A percentile compares a stretch with the other conserved stretches of the same genome.
Conservation (phyloP, 2,797 vertebrate species). For the Babyrousa celebensis region DNA sequence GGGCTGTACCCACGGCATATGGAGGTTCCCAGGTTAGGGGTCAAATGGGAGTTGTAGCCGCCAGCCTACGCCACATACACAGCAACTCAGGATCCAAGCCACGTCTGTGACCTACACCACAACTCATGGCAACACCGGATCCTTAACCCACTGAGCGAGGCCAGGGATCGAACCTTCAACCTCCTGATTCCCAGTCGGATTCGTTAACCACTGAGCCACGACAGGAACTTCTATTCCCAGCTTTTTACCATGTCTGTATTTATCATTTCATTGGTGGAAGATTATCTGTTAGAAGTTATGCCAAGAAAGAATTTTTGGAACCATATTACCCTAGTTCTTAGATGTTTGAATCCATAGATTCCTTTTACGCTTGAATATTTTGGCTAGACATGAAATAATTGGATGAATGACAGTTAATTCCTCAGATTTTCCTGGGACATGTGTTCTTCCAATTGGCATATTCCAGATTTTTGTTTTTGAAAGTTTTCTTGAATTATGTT, state of each 20-base stretch:
- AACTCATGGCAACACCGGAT: no score
- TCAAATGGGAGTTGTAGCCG: no score
- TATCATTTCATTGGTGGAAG: background rate
- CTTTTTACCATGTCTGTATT: background rate
- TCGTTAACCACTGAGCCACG: no score
- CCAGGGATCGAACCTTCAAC: no score
- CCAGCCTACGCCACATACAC: no score
- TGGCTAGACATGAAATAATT: background rate
- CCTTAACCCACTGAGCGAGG: no score
- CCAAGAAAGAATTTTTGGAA: background rate
- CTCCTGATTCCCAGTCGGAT: no score
- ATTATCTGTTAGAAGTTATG: background rate
- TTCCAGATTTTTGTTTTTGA: slow-evolving; percentile 20
- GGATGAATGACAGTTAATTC: background rate
- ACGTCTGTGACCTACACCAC: no score
- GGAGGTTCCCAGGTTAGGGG: no score
- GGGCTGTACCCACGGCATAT: no score
- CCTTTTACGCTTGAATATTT: background rate
- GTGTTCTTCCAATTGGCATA: background rate
- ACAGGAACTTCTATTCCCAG: background rate
- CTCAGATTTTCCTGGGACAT: background rate
- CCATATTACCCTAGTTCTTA: background rate
- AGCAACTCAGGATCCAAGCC: no score
- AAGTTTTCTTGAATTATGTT: slow-evolving; percentile 15
- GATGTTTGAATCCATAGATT: background rate